Conservation (phyloP, 1,140 invertebrate species). For the Conus betulinus region DNA sequence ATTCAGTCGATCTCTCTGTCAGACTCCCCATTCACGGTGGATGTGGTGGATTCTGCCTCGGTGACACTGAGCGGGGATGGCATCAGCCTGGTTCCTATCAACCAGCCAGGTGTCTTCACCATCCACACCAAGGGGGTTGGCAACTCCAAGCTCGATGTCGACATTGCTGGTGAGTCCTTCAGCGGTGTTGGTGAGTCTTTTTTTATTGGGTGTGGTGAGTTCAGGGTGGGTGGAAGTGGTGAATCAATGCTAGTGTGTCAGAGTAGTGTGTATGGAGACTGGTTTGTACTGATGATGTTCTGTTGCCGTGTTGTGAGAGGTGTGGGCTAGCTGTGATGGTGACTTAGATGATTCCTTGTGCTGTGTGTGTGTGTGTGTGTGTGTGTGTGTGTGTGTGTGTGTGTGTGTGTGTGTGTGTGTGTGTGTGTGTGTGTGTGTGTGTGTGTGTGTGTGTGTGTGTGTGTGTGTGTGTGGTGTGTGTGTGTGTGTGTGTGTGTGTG, state of each 20-base stretch:
- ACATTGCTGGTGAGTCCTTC: conserved; percentile 73
- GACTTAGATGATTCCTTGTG: too few relatives aligned
- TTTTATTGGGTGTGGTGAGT: not conserved
- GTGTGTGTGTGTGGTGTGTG: too few relatives aligned
- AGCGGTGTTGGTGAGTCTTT: not conserved
- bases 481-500: too few relatives aligned
- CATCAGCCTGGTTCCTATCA: conserved; percentile 81
- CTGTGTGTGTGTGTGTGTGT: too few relatives aligned
- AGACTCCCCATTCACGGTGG: conserved; percentile 80
- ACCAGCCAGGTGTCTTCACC: conserved; percentile 80
- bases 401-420: too few relatives aligned
- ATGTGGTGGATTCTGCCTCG: conserved; percentile 76
- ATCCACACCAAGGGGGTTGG: conserved; percentile 77
- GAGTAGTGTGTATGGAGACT: not conserved
- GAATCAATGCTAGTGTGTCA: not conserved
- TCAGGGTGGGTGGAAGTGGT: not conserved
- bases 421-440: too few relatives aligned
- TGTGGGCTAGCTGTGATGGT: too few relatives aligned
- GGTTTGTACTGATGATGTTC: not conserved
- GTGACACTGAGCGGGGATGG: conserved; percentile 82
- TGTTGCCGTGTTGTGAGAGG: too few relatives aligned
- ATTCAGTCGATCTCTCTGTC: not conserved
- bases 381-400: too few relatives aligned
- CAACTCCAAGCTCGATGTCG: conserved; percentile 73
- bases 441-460: too few relatives aligned